Evolutionary conservation across 2,113 vertebrate species (phyloP).

Genomic region (Lynx canadensis): DNA sequence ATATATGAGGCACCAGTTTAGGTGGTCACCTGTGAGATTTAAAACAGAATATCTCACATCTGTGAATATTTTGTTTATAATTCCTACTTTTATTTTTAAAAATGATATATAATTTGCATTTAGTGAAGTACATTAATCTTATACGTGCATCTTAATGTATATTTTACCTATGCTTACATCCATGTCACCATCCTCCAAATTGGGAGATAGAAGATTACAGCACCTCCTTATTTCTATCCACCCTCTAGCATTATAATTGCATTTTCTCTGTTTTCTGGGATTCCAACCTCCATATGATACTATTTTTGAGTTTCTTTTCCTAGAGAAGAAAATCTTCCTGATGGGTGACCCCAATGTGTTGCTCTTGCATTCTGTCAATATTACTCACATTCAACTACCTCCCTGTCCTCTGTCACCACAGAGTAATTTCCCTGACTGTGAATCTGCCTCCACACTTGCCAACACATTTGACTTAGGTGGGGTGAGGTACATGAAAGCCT

Average conservation of each 20-base stretch:
- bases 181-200: too few species aligned
- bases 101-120: neutral
- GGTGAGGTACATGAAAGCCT: neutral
- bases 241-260: neutral
- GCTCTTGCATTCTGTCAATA: neutral
- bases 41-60: neutral
- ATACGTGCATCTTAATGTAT: neutral
- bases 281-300: neutral
- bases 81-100: neutral
- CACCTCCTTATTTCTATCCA: neutral
- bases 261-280: neutral
- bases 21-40: neutral
- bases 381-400: neutral
- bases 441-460: neutral
- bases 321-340: neutral
- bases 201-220: neutral
- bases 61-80: neutral
- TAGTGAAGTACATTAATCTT: neutral
- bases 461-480: neutral
- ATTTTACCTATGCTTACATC: neutral
- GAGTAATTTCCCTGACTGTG: neutral
- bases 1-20: neutral
- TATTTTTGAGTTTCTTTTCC: constrained; percentile 8
- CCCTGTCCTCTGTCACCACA: neutral
- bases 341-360: neutral